Evolutionary conservation across 2,888 invertebrate genomes (phyloP).

Genomic region (Frankliniella intonsa): DNA sequence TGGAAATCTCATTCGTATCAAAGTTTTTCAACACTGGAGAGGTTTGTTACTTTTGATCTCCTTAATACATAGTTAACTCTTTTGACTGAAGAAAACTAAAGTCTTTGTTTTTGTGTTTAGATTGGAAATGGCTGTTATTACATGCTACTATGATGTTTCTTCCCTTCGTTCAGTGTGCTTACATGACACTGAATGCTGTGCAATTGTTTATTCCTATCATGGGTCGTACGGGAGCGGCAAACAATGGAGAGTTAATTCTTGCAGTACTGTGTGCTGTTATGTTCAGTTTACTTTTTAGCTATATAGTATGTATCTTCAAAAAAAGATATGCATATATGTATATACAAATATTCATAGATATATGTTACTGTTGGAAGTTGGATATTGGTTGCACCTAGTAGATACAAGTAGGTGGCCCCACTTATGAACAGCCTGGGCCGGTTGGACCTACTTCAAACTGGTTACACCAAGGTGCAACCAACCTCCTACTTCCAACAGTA

Average conservation of each 20-base stretch:
- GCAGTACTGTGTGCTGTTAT: slow-evolving; percentile 39
- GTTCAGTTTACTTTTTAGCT: slow-evolving; percentile 39
- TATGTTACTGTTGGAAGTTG: too few species aligned
- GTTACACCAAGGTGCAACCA: too few species aligned
- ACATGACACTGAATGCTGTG: slow-evolving; percentile 64
- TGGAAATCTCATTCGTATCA: slow-evolving; percentile 49
- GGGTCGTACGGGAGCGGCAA: slow-evolving; percentile 68
- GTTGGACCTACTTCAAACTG: too few species aligned
- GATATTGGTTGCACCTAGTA: too few species aligned
- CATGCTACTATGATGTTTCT: slow-evolving; percentile 54
- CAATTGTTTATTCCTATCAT: slow-evolving; percentile 74
- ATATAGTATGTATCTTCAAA: slow-evolving; percentile 38
- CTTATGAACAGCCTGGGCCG: too few species aligned
- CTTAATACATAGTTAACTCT: neutral
- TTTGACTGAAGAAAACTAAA: neutral
- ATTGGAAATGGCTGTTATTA: slow-evolving; percentile 54
- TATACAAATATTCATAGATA: too few species aligned
- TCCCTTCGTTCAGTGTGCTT: slow-evolving; percentile 64
- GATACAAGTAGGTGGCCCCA: too few species aligned
- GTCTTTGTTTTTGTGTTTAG: slow-evolving; percentile 41
- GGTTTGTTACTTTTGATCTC: slow-evolving; percentile 44
- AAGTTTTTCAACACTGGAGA: slow-evolving; percentile 46
- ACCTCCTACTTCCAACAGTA: too few species aligned
- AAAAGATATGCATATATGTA: neutral
- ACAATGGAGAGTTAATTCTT: slow-evolving; percentile 61